Conservation (phyloP, 2,888 invertebrate species). For the Dynastes grantii region DNA sequence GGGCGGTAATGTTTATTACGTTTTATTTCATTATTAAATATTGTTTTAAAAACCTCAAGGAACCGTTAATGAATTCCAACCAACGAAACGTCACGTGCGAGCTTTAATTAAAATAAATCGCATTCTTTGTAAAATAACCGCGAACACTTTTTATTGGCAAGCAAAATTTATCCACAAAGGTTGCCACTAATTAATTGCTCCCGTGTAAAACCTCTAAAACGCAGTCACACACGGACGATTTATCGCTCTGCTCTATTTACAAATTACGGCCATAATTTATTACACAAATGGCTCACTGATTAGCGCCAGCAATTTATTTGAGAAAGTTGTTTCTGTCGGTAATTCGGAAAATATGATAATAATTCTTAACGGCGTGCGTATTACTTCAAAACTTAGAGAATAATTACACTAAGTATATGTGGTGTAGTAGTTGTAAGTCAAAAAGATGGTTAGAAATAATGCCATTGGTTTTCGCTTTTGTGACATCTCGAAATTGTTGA, state of each 20-base stretch:
- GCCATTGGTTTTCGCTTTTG: no score
- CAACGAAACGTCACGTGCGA: no score
- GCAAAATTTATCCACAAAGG: neutral
- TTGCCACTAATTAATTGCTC: constrained; percentile 9
- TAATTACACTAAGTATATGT: neutral
- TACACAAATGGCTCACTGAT: neutral
- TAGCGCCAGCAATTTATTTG: constrained; percentile 17
- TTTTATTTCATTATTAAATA: no score
- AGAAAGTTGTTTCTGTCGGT: neutral
- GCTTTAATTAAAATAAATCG: no score
- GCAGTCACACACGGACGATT: constrained; percentile 20
- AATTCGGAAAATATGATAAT: constrained; percentile 20
- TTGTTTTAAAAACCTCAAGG: no score
- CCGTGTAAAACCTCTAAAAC: constrained; percentile 22
- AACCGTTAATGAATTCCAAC: no score
- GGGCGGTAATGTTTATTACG: no score
- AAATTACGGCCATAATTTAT: constrained; percentile 34
- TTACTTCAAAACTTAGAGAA: neutral
- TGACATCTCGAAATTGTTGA: no score
- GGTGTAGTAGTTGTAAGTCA: neutral
- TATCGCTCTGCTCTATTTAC: constrained; percentile 10
- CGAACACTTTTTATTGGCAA: neutral
- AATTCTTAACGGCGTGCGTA: neutral
- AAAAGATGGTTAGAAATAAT: no score
- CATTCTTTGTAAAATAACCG: no score